Evolutionary conservation across 1,140 invertebrate species (phyloP).

Genomic region (Apis laboriosa): DNA sequence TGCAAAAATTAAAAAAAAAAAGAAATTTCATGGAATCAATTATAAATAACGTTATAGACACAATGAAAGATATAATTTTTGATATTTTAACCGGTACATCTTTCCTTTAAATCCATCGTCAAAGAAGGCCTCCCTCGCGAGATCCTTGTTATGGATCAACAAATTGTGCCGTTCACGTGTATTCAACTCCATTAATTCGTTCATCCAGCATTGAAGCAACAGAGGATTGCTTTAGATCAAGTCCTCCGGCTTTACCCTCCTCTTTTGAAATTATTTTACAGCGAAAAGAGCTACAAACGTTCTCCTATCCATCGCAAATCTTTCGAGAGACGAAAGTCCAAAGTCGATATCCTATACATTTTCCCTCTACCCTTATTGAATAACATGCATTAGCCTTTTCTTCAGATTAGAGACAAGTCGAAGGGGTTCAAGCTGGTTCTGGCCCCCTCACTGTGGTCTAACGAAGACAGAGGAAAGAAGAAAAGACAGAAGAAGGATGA

Average conservation of each 20-base stretch:
- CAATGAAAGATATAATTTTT: background rate
- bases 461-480: background rate
- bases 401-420: constrained; percentile 59
- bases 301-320: background rate
- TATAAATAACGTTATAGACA: too few relatives aligned
- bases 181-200: constrained; percentile 28
- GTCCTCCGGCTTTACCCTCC: background rate
- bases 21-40: too few relatives aligned
- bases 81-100: background rate
- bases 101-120: background rate
- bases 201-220: background rate
- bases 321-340: constrained; percentile 24
- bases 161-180: background rate
- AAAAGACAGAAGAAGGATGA: constrained; percentile 8
- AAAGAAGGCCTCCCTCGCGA: background rate
- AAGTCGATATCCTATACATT: constrained; percentile 60
- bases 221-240: constrained; percentile 26
- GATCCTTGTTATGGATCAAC: constrained; percentile 11
- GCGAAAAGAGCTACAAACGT: constrained; percentile 14
- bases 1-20: too few relatives aligned
- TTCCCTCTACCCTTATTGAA: constrained; percentile 43
- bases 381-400: constrained; percentile 64
- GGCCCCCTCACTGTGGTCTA: constrained; percentile 10
- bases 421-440: constrained; percentile 35
- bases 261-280: constrained; percentile 25